Base-by-base conservation (phyloP, 2,888 invertebrate genomes). In the Vandiemenella viatica region DNA sequence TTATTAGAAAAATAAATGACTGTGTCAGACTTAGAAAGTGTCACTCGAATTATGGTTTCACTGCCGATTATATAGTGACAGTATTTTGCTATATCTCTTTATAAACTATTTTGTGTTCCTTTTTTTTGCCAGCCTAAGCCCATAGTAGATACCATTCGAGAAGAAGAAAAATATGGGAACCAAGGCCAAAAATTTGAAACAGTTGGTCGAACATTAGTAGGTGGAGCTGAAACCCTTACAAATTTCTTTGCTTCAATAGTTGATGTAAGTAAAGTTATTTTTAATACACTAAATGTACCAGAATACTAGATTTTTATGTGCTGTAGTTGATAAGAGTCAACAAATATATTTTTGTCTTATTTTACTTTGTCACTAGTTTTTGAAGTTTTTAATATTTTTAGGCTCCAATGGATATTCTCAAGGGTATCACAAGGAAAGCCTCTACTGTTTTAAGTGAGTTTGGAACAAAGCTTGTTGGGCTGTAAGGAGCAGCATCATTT, bases 161-260 rank as follows among this genome's bases (percentile, higher is more conserved):
- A 86, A 62, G 73, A 80, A 45, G 84, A 87, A 45, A 87, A 85
- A 60, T 87, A 83, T 61, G 86, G 86, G 17, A 87, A 87, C 61
- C 72, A 69, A 45, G 86, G 79, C 0, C 82, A 80, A 57, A 77
- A 75, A 61, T 79, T 79, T 56, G 74, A 75, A 51, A 67, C 67
- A 15, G 65, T 81, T 20, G 80, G 82, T 1, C 73, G 73, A 48
- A 73, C 74, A 0, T 58, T 86, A 20, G 78, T 87, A 3, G 74
- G 73, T 21, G 79, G 83, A 5, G 78, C 79, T 50, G 81, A 81
- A 57, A 74, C 75, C 4, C 62, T 85, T 37, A 76, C 80, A 22
- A 79, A 77, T 62, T 67, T 80, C 17, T 60, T 82, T 43, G 81
- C 79, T 62, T 67, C 71, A 8, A 63, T 76, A 15, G 67, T 80